Base-by-base conservation (phyloP, 2,113 vertebrate genomes). In the Ivindomyrus marchei region DNA sequence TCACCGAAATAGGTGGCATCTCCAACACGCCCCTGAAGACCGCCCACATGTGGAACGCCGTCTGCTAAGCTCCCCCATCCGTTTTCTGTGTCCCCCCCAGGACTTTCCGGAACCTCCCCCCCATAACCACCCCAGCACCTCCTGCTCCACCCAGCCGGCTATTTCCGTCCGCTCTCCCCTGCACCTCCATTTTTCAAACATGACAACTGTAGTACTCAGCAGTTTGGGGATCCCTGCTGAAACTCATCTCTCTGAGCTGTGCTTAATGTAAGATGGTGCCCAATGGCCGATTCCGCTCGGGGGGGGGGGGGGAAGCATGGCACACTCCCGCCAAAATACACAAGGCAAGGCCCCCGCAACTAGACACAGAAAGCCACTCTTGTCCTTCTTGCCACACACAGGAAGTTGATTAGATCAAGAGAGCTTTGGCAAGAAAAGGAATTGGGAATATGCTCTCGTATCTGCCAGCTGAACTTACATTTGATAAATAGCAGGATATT, bases 131-230 rank as follows among this genome's bases (percentile, higher is more conserved):
- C 52, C 21, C 24, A 10, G 88, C n/a, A 42, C 83, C 39, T 89
- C 92, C 95, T 47, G 10, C 85, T 50, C 47, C 47, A 87, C 15
- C 85, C 85, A 45, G 36, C 92, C 92, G 93, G 89, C 93, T 95
- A 92, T 91, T 88, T 93, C 88, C 53, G 89, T 89, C 91, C 91
- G 88, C 89, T 93, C 93, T 94, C 89, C 85, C 90, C 92, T 89
- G 89, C 84, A 85, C 77, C 93, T 93, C 92, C 92, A 95, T 95
- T 95, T 95, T 94, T 95, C 95, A 95, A 93, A 94, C 90, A 93
- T 94, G 93, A 94, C 92, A 93, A 92, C 91, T 92, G 90, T 93
- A 91, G 88, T 90, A 89, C 93, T 91, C 90, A 92, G 88, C 93
- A 92, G 50, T 95, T 96, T 93, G 93, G 85, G 91, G 94, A 91